A percentile compares a stretch with the other conserved stretches of the same genome.
phyloP scores from a whole-genome alignment of 2,113 vertebrate species.

The Lophochroa leadbeateri region DNA sequence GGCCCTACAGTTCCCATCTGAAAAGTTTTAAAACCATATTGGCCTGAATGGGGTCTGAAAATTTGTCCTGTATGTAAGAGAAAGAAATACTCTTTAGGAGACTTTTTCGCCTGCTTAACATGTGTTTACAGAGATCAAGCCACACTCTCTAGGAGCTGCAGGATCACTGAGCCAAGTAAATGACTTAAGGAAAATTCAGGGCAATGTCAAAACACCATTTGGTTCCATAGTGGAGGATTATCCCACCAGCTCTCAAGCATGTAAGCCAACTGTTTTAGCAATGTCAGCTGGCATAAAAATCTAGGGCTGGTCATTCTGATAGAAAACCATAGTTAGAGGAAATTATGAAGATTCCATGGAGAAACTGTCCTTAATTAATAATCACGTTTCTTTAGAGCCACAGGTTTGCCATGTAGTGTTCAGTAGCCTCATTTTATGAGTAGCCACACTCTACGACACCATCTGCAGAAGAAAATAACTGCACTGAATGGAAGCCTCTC shows the following conservation, averaged over 20 bases:
- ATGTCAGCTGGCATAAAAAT: neutral
- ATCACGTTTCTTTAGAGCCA: neutral
- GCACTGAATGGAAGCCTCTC: slow-evolving; percentile 31
- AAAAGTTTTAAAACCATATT: neutral
- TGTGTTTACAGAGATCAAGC: neutral
- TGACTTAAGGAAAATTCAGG: neutral
- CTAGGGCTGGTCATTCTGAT: neutral
- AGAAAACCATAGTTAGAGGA: neutral
- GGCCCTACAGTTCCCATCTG: neutral
- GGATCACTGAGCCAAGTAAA: neutral
- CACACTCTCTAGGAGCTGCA: neutral
- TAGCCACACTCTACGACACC: neutral
- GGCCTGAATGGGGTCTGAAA: neutral
- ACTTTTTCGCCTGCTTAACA: neutral
- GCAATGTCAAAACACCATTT: neutral
- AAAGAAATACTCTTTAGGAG: neutral
- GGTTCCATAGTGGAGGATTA: neutral
- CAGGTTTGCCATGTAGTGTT: neutral
- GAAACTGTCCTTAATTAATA: slow-evolving; percentile 5
- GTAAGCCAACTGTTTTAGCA: neutral
- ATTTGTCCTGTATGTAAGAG: neutral
- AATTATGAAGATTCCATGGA: neutral
- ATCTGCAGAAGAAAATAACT: slow-evolving; percentile 41
- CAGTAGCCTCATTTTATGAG: slow-evolving; percentile 7
- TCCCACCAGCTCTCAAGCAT: neutral